Conservation (phyloP, 2,888 invertebrate genomes). For the Andrena minutula region DNA sequence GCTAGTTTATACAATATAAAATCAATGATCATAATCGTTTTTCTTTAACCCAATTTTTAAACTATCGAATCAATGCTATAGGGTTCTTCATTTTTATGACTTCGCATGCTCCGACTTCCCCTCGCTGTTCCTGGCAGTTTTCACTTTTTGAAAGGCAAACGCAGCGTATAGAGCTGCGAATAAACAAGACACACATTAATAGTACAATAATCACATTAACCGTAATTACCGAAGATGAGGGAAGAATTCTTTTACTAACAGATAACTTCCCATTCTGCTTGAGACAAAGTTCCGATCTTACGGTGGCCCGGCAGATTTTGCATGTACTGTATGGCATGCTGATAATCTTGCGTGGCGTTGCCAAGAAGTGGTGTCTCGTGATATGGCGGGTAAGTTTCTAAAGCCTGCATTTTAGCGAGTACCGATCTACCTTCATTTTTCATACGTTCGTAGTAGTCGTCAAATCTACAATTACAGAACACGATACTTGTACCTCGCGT, state of each 20-base stretch:
- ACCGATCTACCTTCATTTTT: constrained; percentile 87
- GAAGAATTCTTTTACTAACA: constrained; percentile 88
- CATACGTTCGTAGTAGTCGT: constrained; percentile 91
- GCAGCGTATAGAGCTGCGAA: constrained; percentile 91
- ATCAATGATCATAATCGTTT: constrained; percentile 32
- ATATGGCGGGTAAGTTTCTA: constrained; percentile 92
- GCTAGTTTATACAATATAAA: constrained; percentile 79
- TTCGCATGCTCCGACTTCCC: constrained; percentile 86
- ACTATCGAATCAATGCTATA: constrained; percentile 19
- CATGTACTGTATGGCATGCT: constrained; percentile 89
- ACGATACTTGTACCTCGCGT: background rate
- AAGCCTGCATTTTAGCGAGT: constrained; percentile 91
- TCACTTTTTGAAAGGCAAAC: constrained; percentile 93
- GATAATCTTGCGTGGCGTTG: constrained; percentile 89
- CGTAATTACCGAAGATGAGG: constrained; percentile 8
- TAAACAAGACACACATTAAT: constrained; percentile 45
- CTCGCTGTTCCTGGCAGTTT: constrained; percentile 88
- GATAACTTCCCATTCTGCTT: constrained; percentile 96
- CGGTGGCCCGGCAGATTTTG: constrained; percentile 81
- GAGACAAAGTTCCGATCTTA: constrained; percentile 93
- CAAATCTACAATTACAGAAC: constrained; percentile 86
- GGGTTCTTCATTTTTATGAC: constrained; percentile 24
- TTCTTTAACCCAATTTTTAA: constrained; percentile 24
- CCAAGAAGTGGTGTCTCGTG: constrained; percentile 87
- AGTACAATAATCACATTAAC: constrained; percentile 40